Conservation (phyloP, 2,797 vertebrate species). For the Etheostoma nigrum region DNA sequence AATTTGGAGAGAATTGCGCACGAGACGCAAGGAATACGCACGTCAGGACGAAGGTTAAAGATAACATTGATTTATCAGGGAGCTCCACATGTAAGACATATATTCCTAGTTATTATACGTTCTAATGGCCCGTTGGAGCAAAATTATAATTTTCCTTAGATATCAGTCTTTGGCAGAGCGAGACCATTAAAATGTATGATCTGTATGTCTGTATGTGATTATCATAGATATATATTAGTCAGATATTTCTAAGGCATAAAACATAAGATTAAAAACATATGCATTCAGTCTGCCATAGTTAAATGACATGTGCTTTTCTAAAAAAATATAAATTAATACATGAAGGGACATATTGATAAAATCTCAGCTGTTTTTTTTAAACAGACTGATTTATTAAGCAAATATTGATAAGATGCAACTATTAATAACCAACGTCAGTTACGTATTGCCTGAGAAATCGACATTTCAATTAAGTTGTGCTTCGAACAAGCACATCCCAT, state of each 20-base stretch:
- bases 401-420: slow-evolving; percentile 13
- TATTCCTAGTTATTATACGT: not conserved
- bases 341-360: not conserved
- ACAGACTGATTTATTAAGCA: slow-evolving; percentile 12
- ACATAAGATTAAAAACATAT: not conserved
- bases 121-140: slow-evolving; percentile 2
- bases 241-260: slow-evolving; percentile 4
- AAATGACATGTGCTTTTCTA: not conserved
- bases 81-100: not conserved
- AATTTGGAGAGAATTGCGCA: slow-evolving; percentile 60
- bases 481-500: slow-evolving; percentile 55
- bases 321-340: not conserved
- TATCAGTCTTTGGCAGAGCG: slow-evolving; percentile 5
- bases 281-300: not conserved
- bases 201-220: not conserved
- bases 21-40: slow-evolving; percentile 36
- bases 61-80: not conserved
- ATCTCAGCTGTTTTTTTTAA: not conserved
- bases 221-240: not conserved
- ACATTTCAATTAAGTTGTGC: slow-evolving; percentile 75
- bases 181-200: slow-evolving; percentile 25
- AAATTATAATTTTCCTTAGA: not conserved
- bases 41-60: slow-evolving; percentile 13
- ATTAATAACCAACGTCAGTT: slow-evolving; percentile 22
- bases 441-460: slow-evolving; percentile 64